Evolutionary conservation across 2,113 vertebrate genomes (phyloP).

Genomic region (Microtus richardsoni): DNA sequence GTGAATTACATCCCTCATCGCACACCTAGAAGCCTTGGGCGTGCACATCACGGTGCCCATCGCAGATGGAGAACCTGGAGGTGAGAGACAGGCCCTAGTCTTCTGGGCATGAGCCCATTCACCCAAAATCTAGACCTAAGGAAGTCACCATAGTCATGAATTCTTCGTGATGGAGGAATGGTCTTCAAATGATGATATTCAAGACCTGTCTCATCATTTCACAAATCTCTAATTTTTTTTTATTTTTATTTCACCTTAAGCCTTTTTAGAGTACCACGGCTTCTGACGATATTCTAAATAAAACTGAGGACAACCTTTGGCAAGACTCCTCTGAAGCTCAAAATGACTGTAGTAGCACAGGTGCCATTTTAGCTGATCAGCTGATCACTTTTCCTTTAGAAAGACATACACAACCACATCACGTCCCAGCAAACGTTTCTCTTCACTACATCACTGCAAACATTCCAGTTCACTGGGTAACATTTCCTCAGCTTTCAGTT

Average conservation of each 20-base stretch:
- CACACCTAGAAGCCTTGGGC: background rate
- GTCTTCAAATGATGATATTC: background rate
- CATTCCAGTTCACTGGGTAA: background rate
- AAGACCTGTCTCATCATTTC: background rate
- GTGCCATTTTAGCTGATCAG: background rate
- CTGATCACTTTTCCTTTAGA: background rate
- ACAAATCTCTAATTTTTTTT: slow-evolving; percentile 4
- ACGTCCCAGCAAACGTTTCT: background rate
- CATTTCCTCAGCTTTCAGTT: background rate
- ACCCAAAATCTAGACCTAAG: background rate
- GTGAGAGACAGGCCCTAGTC: background rate
- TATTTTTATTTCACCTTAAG: background rate
- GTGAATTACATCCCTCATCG: background rate
- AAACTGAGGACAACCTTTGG: background rate
- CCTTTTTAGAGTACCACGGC: background rate
- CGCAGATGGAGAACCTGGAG: background rate
- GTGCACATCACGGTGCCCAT: background rate
- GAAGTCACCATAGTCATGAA: background rate
- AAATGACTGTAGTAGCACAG: background rate
- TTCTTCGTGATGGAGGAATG: background rate
- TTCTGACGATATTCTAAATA: background rate
- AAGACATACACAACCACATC: background rate
- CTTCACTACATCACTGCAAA: background rate
- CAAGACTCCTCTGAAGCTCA: background rate
- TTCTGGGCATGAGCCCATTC: background rate